Base-by-base conservation (phyloP, 2,797 vertebrate genomes). In the Paramormyrops hopkinsi region DNA sequence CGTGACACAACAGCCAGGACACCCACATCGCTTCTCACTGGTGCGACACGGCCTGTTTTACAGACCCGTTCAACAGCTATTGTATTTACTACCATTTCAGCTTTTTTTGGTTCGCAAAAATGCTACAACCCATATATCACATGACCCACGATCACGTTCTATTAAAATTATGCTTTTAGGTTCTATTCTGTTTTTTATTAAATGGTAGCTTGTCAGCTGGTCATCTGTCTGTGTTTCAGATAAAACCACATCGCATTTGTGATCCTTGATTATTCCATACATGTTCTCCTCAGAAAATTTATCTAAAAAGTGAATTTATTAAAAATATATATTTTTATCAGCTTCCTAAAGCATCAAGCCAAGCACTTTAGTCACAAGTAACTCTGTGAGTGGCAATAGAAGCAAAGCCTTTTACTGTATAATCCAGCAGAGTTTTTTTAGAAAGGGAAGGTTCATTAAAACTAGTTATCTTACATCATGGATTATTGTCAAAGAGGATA, bases 401-500 rank as follows among this genome's bases (percentile, higher is more conserved):
- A 87, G 33, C 53, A 37, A 59, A 41, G 53, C 5, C 33, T 59
- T 59, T 54, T 37, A 87, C 51, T 65, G 41, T 88, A 65, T 69
- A 12, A 46, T 41, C 59, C n/a, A 46, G 33, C 41, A 65, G 59
- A 46, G 54, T 88, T 69, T 65, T 65, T 54, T 17, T 29, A 54
- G 7, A 59, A 76, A 76, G 65, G 48, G 48, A 19, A 79, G 65
- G 48, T 88, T 88, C 50, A 76, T 79, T 88, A 88, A 79, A 88
- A 76, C 65, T 89, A 37, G 33, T 54, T 84, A 83, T 85, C 53
- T 89, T 65, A 82, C 41, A 89, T 89, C 44, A 82, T 65, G 82
- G 82, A 85, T 85, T 89, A 89, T 89, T 89, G 88, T 84, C 88
- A 89, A 59, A 73, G 79, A 89, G 88, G 33, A 89, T 84, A 89